Evolutionary conservation across 2,888 invertebrate genomes (phyloP), one percentile per base, ranked within the genome.

Genomic region (Andrena hattorfiana): DNA sequence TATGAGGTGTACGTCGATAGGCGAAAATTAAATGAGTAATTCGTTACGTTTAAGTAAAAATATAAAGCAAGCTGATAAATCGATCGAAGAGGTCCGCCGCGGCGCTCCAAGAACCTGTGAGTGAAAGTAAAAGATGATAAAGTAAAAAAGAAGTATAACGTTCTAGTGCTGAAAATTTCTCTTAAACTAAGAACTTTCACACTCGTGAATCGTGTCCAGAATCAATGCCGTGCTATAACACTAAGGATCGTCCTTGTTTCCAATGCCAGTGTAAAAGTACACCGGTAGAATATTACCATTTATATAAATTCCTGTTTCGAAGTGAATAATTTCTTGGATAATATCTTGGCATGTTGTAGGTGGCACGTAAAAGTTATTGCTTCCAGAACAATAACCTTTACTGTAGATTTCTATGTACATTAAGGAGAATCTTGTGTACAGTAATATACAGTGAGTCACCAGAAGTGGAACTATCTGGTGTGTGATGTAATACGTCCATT

Each of bases 51-150:
- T 26, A 26, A 78, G 88, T 85, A 84, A 85, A 86, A 84, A 63
- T 84, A 81, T 42, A 67, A 92, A 93, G 93, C 93, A 93, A 93
- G 93, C 93, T 91, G 87, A 83, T 85, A 88, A 81, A 89, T 77
- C 84, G 20, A 56, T 79, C 67, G 81, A 83, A 86, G 90, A 90
- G 77, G 89, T 92, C 93, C 88, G 92, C 93, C 87, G 87, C 92
- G 89, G 93, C 90, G 74, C 91, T 93, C 93, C 92, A 26, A 91
- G 92, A 92, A 92, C 93, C 93, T 93, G 93, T 91, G 89, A 86
- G 88, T 89, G 64, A 78, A 84, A 81, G 78, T 85, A 83, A 83
- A 73, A 82, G 79, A 81, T 76, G 84, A 81, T 69, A 71, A 76
- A 81, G 66, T 85, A 85, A 83, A 79, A 85, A 79, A 73, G 56